Conservation (phyloP, 2,113 vertebrate genomes). For the Pandion haliaetus region DNA sequence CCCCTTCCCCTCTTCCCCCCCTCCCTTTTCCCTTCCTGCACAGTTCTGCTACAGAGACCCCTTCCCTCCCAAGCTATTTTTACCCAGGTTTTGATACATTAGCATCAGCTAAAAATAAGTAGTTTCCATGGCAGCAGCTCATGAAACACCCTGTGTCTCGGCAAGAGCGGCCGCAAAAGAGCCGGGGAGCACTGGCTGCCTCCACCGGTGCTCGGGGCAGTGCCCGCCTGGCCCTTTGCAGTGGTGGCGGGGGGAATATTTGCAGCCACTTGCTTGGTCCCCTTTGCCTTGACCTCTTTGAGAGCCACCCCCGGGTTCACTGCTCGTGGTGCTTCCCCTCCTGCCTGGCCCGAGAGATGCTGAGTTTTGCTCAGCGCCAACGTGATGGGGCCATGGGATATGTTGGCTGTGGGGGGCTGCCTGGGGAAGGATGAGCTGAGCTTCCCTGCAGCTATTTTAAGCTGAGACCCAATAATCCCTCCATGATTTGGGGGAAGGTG, state of each 20-base stretch:
- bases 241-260: background rate
- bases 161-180: background rate
- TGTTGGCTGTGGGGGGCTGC: background rate
- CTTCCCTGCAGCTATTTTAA: background rate
- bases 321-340: background rate
- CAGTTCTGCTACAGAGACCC: background rate
- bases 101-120: constrained; percentile 59
- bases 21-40: rapidly evolving
- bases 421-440: rapidly evolving
- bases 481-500: rapidly evolving
- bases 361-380: background rate
- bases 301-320: rapidly evolving
- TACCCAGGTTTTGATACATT: constrained; percentile 30
- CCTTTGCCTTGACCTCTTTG: background rate
- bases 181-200: background rate
- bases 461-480: background rate
- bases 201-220: rapidly evolving
- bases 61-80: constrained; percentile 38
- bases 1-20: too few relatives aligned
- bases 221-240: too few relatives aligned
- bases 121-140: constrained; percentile 55
- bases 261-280: background rate
- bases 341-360: background rate
- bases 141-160: background rate
- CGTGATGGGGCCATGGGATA: rapidly evolving